Conservation (phyloP, 2,113 vertebrate genomes). For the Tichodroma muraria region DNA sequence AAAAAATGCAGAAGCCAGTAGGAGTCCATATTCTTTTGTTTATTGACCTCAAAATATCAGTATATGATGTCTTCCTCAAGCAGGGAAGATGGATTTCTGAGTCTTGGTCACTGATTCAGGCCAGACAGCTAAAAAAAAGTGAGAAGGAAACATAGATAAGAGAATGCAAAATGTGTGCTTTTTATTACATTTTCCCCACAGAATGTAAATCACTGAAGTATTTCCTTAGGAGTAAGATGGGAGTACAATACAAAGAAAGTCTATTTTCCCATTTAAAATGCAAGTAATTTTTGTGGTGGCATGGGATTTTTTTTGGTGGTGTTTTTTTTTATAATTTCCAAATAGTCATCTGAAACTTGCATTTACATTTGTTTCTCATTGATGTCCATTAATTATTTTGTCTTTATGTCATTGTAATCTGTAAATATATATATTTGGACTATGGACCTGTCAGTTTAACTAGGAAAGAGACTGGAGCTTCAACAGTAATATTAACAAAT, state of each 20-base stretch:
- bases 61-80: not conserved
- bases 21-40: not conserved
- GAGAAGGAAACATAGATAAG: not conserved
- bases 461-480: constrained; percentile 30
- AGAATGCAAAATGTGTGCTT: not conserved
- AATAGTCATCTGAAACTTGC: not conserved
- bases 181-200: not conserved
- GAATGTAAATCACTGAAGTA: not conserved
- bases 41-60: not conserved
- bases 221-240: not conserved
- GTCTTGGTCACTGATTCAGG: not conserved
- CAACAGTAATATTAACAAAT: constrained; percentile 63
- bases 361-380: constrained; percentile 32
- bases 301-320: not conserved
- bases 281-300: not conserved
- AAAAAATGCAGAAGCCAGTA: not conserved
- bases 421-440: constrained; percentile 54
- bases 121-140: not conserved
- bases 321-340: not conserved
- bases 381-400: constrained; percentile 29
- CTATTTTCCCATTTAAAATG: not conserved
- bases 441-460: constrained; percentile 34
- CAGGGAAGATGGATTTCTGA: not conserved
- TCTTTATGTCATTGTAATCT: not conserved
- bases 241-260: not conserved